Base-by-base conservation (phyloP, 2,888 invertebrate genomes). In the Lithophane semibrunnea region DNA sequence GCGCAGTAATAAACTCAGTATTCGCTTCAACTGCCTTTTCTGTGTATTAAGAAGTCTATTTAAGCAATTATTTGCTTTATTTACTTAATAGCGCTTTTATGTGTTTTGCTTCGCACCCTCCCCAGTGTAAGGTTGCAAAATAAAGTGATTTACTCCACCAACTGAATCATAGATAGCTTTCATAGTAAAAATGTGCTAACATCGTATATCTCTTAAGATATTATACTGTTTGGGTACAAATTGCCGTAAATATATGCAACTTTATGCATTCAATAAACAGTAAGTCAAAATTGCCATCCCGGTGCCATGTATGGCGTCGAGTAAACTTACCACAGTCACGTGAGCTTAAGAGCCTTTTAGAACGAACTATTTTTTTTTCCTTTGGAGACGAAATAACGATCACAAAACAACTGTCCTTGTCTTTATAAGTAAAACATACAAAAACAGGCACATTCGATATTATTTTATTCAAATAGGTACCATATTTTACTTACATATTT, bases 281-380 rank as follows among this genome's bases (percentile, higher is more conserved):
- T 89, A 89, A 90, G 83, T 92, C 83, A 90, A 82, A 86, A 88
- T 86, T 84, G 81, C 88, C 90, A 92, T 94, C 83, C 89, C 88
- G 84, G 90, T 90, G 92, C 89, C 95, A 94, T 92, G 93, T 95
- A 94, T 93, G 94, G 88, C 90, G 89, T 90, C 90, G 88, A 83
- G 84, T 75, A 91, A 78, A 92, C 89, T 88, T 91, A 82, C 88
- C 37, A 77, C 29, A 91, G 93, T 94, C 95, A 95, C 94, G 95
- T 82, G 78, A 93, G 74, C 56, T 93, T 88, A 94, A 86, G 92
- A 77, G 84, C 87, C 88, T 54, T 88, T 64, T 80, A 89, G 80
- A 90, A 71, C 73, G 29, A 69, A 61, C 37, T 18, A 29, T 60
- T 60, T 2, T 1, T 18, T 18, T 37, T 66, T 16, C 7, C 24